Conservation (phyloP, 2,888 invertebrate genomes). For the Cecidostiba fungosa region DNA sequence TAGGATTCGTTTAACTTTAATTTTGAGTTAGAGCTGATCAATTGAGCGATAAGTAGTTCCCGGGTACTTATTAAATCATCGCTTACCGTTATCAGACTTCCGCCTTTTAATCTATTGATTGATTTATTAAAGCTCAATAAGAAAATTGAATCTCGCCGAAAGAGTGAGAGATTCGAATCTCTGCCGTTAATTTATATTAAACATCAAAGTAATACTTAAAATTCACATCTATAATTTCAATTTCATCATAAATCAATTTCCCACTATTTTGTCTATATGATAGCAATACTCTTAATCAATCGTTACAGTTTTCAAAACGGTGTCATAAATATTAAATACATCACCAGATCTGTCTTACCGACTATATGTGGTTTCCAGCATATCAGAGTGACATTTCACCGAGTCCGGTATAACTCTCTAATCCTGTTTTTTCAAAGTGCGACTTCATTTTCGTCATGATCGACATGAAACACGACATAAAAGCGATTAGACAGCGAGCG, state of each 20-base stretch:
- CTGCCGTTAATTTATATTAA: slow-evolving; percentile 13
- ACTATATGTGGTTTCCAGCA: too few relatives aligned
- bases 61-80: slow-evolving; percentile 55
- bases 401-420: too few relatives aligned
- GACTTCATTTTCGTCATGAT: not conserved
- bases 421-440: not conserved
- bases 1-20: slow-evolving; percentile 27
- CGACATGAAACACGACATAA: not conserved
- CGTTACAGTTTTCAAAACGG: too few relatives aligned
- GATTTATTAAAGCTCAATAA: slow-evolving; percentile 38
- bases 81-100: slow-evolving; percentile 44
- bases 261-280: not conserved
- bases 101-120: slow-evolving; percentile 34
- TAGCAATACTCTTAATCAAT: too few relatives aligned
- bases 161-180: slow-evolving; percentile 42
- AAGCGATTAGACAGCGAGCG: slow-evolving; percentile 7
- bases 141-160: slow-evolving; percentile 32
- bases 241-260: not conserved
- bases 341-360: too few relatives aligned
- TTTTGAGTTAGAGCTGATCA: slow-evolving; percentile 31
- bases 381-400: too few relatives aligned
- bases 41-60: slow-evolving; percentile 23
- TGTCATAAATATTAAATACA: too few relatives aligned
- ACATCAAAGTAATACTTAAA: slow-evolving; percentile 7
- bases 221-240: not conserved